Conservation (phyloP, 2,888 invertebrate species). For the Ennomos erosarius region DNA sequence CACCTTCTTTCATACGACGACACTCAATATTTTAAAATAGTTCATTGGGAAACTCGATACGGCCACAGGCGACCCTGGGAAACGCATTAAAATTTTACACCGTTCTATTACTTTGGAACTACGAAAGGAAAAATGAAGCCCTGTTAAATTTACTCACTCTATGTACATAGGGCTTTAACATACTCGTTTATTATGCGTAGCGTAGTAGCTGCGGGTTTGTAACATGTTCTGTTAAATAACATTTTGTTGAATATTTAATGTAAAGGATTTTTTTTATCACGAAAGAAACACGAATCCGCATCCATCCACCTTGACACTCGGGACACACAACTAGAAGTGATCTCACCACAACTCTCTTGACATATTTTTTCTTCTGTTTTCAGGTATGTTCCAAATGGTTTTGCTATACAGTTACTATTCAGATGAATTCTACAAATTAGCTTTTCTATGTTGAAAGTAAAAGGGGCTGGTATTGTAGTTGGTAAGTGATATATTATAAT, state of each 20-base stretch:
- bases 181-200: conserved; percentile 32
- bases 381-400: conserved; percentile 36
- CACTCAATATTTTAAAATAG: conserved; percentile 45
- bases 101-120: conserved; percentile 48
- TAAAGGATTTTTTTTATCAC: too few species aligned
- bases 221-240: conserved; percentile 21
- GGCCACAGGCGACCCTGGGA: conserved; percentile 37
- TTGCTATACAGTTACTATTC: not conserved
- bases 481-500: too few species aligned
- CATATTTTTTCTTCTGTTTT: conserved; percentile 29
- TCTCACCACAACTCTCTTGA: too few species aligned
- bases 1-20: conserved; percentile 25
- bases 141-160: conserved; percentile 43
- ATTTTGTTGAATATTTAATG: not conserved
- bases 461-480: too few species aligned
- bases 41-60: conserved; percentile 37
- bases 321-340: too few species aligned
- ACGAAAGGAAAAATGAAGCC: conserved; percentile 53
- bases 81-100: conserved; percentile 55
- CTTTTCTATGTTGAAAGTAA: not conserved
- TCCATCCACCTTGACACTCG: too few species aligned
- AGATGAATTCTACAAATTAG: not conserved
- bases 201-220: conserved; percentile 17
- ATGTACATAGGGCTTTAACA: conserved; percentile 41
- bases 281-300: too few species aligned